Evolutionary conservation across 2,113 vertebrate species (phyloP).

Genomic region (Vicugna pacos): DNA sequence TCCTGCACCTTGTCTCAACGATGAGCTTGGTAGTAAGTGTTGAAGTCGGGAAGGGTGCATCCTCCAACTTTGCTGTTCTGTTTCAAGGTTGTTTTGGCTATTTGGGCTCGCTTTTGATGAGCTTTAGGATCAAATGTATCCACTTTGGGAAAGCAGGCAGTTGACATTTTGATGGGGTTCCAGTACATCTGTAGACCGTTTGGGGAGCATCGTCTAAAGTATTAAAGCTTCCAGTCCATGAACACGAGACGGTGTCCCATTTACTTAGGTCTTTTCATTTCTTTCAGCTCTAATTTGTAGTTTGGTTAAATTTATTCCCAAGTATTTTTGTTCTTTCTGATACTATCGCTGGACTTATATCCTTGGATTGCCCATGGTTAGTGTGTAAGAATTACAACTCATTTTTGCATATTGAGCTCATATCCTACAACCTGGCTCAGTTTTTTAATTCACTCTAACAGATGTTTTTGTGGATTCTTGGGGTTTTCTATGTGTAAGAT

Average conservation of each 20-base stretch:
- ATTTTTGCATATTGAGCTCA: background rate
- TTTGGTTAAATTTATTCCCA: background rate
- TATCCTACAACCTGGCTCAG: background rate
- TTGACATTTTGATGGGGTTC: rapidly evolving
- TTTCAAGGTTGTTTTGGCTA: background rate
- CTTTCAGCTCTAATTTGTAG: background rate
- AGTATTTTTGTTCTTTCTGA: background rate
- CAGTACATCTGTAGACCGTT: rapidly evolving
- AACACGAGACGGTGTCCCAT: background rate
- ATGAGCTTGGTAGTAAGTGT: background rate
- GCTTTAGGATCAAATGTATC: background rate
- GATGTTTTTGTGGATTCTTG: background rate
- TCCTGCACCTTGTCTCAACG: rapidly evolving
- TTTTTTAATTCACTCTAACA: background rate
- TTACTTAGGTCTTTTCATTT: background rate
- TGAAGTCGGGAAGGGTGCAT: background rate
- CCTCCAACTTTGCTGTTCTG: background rate
- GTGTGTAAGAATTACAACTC: background rate
- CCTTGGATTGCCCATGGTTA: background rate
- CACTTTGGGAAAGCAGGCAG: background rate
- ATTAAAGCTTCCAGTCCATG: background rate
- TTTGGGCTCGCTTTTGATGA: background rate
- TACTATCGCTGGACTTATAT: background rate
- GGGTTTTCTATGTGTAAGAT: background rate
- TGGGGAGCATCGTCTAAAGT: rapidly evolving